Base-by-base conservation (phyloP, 2,797 vertebrate genomes). In the Dryobates pubescens region DNA sequence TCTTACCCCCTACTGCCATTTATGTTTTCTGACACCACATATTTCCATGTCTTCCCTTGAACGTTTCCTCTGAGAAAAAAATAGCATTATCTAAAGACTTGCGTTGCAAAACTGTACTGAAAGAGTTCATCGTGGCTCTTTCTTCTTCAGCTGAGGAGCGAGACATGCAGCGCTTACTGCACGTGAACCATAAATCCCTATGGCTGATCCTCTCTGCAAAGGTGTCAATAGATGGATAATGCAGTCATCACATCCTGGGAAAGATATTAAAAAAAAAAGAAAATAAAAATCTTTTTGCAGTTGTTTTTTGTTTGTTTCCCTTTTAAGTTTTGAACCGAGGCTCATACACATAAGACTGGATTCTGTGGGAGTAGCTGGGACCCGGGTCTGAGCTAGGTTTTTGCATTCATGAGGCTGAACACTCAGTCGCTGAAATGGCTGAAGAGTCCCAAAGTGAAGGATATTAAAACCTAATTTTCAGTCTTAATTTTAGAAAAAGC, bases 391-490 rank as follows among this genome's bases (percentile, higher is more conserved):
- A 82, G 49, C 18, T 72, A 77, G 19, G 51, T 82, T 90, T 93
- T 56, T 76, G 75, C 0, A 1, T 59, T 32, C 9, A 0, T 32
- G 58, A 83, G 32, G 32, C 29, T 13, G 68, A 90, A 24, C 34
- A 65, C 12, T 88, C 61, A 77, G 59, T 78, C 0, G 0, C 38
- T 94, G 74, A 88, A 90, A 95, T 74, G 72, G 68, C 80, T 93
- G 84, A 68, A 95, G 92, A 91, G 68, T 76, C 77, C 88, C 82
- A 84, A 92, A 76, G 72, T 89, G 92, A 91, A 94, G 45, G 82
- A 94, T 87, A 89, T 84, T 89, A 94, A 92, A 96, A 93, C 76
- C 92, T 82, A 92, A 71, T 94, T 94, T 89, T 95, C 90, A 67
- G 82, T 79, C 65, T 93, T 89, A 84, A 87, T 93, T 95, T 96